A percentile compares a stretch with the other conserved stretches of the same genome.
Conservation (phyloP, 2,888 invertebrate species). For the Euspilapteryx auroguttella region DNA sequence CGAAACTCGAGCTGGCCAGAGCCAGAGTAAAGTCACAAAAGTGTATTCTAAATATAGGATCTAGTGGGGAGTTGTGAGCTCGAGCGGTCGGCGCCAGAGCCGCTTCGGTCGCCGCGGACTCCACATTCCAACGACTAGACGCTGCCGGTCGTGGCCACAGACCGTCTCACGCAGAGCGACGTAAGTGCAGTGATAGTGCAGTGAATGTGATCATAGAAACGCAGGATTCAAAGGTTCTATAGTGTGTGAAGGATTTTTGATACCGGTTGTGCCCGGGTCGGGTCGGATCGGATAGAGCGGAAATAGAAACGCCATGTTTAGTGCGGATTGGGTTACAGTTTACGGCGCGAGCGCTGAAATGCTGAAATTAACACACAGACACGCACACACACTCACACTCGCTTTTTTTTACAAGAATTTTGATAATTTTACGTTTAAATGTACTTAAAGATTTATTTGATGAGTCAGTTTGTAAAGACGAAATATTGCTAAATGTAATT, state of each 20-base stretch:
- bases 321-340: conserved; percentile 48
- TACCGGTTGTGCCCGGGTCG: too few species aligned
- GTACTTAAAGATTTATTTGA: too few species aligned
- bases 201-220: too few species aligned
- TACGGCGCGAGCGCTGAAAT: too few species aligned
- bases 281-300: too few species aligned
- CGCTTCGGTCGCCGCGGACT: conserved; percentile 71
- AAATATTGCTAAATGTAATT: too few species aligned
- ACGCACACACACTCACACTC: conserved; percentile 5
- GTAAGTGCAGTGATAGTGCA: conserved; percentile 33
- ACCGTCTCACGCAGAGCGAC: conserved; percentile 51
- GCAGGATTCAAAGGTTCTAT: too few species aligned
- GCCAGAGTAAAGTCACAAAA: conserved; percentile 38
- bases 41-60: conserved; percentile 39
- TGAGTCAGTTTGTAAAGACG: too few species aligned
- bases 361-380: too few species aligned
- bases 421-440: too few species aligned
- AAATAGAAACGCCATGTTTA: conserved; percentile 42
- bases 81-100: conserved; percentile 49
- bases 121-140: conserved; percentile 67
- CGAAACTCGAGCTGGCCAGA: conserved; percentile 54
- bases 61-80: conserved; percentile 11
- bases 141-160: conserved; percentile 35
- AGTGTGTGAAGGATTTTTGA: too few species aligned
- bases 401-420: too few species aligned